Conservation (phyloP, 2,888 invertebrate species). For the Lobophora halterata region DNA sequence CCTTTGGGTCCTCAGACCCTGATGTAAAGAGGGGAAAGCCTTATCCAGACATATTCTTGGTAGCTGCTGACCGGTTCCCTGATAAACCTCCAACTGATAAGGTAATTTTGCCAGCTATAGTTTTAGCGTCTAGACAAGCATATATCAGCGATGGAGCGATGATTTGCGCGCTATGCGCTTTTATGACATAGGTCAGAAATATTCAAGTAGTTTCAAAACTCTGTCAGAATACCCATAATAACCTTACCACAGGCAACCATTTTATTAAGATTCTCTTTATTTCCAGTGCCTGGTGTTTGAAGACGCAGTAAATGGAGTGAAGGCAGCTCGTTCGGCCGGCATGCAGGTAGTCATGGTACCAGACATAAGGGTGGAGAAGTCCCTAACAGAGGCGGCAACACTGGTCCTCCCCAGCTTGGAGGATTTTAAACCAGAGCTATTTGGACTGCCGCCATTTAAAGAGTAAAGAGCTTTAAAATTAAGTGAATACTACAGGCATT, state of each 20-base stretch:
- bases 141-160: too few species aligned
- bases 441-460: conserved; percentile 88
- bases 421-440: conserved; percentile 90
- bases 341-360: conserved; percentile 95
- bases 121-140: too few species aligned
- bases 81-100: conserved; percentile 81
- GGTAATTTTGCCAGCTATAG: too few species aligned
- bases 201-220: too few species aligned
- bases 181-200: too few species aligned
- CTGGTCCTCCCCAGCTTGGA: conserved; percentile 86
- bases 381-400: conserved; percentile 78
- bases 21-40: conserved; percentile 94
- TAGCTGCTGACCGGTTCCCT: conserved; percentile 87
- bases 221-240: too few species aligned
- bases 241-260: too few species aligned
- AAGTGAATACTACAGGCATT: too few species aligned
- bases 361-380: conserved; percentile 68
- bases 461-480: conserved; percentile 30
- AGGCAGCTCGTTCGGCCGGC: conserved; percentile 87
- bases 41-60: conserved; percentile 91
- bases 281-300: conserved; percentile 91
- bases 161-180: too few species aligned
- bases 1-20: conserved; percentile 90
- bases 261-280: conserved; percentile 7
- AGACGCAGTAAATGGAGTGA: conserved; percentile 94